phyloP scores from a whole-genome alignment of 1,140 invertebrate genomes.

The Drosophila watanabei region DNA sequence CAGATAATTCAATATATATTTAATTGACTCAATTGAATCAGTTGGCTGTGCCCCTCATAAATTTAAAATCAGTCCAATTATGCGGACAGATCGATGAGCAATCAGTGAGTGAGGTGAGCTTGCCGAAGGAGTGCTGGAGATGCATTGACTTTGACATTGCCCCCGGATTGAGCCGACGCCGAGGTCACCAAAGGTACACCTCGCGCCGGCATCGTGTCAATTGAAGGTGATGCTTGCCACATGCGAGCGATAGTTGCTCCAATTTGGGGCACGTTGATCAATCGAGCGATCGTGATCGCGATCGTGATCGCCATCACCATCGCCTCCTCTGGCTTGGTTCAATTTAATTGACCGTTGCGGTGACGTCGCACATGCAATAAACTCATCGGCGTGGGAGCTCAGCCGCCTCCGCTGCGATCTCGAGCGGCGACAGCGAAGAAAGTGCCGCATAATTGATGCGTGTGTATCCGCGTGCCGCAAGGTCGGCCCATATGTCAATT shows the following conservation, averaged over 20 bases:
- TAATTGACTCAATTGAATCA: conserved; percentile 79
- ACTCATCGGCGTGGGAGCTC: conserved; percentile 60
- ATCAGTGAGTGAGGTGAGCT: conserved; percentile 3
- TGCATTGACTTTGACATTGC: conserved; percentile 61
- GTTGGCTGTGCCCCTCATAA: conserved; percentile 55
- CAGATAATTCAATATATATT: conserved; percentile 76
- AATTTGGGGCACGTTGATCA: conserved; percentile 56
- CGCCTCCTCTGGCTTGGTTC: conserved; percentile 54
- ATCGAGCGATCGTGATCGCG: conserved; percentile 44
- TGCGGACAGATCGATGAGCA: conserved; percentile 43
- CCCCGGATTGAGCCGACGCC: conserved; percentile 35
- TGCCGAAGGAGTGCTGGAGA: background rate
- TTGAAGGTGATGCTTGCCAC: conserved; percentile 63
- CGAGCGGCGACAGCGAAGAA: conserved; percentile 39
- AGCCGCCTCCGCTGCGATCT: conserved; percentile 11
- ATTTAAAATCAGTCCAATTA: conserved; percentile 74
- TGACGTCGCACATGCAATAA: conserved; percentile 62
- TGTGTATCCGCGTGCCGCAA: conserved; percentile 48
- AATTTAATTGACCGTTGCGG: conserved; percentile 72
- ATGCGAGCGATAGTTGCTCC: conserved; percentile 23
- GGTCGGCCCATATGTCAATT: conserved; percentile 41
- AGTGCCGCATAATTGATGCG: conserved; percentile 73
- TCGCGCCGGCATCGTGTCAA: conserved; percentile 26
- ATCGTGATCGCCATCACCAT: conserved; percentile 22
- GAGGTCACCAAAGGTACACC: conserved; percentile 8